Base-by-base conservation (phyloP, 1,140 invertebrate species). In the Papilio polytes region DNA sequence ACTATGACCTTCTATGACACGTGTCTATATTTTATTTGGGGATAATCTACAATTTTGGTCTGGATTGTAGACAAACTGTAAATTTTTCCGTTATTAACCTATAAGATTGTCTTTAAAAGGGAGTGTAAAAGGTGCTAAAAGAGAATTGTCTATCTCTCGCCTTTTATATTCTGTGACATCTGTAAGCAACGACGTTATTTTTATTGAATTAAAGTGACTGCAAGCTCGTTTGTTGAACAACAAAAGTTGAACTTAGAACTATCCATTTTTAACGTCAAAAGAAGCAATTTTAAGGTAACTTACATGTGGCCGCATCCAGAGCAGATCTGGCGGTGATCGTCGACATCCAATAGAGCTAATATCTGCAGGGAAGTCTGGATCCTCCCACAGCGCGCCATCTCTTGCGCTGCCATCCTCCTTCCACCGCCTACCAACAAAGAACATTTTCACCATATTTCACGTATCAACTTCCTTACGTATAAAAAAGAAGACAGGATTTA, bases 301-400 rank as follows among this genome's bases (percentile, higher is more conserved):
- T 53, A 90, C 89, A 80, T 89, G 87, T n/a, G 89, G 89, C 4
- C 89, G 81, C 80, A 84, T 63, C 89, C 89, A 91, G 26, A 51
- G 81, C 51, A 87, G 80, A 80, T 59, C 82, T 56, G 56, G 53
- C n/a, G 82, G 79, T 36, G 83, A 80, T 72, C 84, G 83, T 63
- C 72, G 73, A 79, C 85, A 84, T 3, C 83, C 85, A n/a, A 88
- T 83, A 22, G 85, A 63, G 81, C 81, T 78, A 74, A 81, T 74
- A 53, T 80, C 74, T 10, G 85, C 81, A 15, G 87, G 88, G 84
- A 90, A 90, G 78, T 87, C 85, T 26, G 81, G 36, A 83, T 91
- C 89, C 84, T 88, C 86, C 85, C 85, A 90, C 78, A 86, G 86
- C 80, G 56, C 72, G 18, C 84, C 74, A 78, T 10, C 56, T 48